Conservation (phyloP, 37 sponge, comb jelly and placozoan genomes). For the Ianthella basta region DNA sequence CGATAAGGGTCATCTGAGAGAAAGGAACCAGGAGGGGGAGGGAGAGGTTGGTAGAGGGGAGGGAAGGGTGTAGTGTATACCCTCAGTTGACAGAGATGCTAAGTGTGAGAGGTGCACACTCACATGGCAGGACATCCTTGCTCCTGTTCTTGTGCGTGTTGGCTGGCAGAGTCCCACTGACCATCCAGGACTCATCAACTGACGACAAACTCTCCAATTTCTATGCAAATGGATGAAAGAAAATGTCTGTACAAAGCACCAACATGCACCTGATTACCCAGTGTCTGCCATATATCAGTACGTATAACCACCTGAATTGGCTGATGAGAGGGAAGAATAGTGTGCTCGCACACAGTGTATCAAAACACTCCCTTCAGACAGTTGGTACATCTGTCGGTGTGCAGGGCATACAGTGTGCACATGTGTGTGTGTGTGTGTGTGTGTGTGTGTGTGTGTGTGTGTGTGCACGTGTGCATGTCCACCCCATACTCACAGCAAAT, state of each 20-base stretch:
- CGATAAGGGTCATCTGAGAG: conserved; percentile 64
- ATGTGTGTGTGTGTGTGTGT: conserved; percentile 20
- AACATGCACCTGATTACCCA: too few species aligned
- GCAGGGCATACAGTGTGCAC: not conserved
- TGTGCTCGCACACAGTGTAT: too few species aligned
- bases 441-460: not conserved
- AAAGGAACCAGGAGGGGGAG: not conserved
- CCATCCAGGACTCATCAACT: conserved; percentile 36
- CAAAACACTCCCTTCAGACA: too few species aligned
- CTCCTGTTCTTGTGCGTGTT: conserved; percentile 76
- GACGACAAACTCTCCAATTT: conserved; percentile 33
- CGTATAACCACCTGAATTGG: too few species aligned
- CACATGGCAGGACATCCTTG: conserved; percentile 67
- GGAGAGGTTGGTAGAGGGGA: not conserved
- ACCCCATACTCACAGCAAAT: conserved; percentile 48
- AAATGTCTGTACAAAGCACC: too few species aligned
- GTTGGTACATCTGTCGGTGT: too few species aligned
- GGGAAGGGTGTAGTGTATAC: not conserved
- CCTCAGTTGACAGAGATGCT: not conserved
- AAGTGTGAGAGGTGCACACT: conserved; percentile 4
- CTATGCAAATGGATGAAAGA: too few species aligned
- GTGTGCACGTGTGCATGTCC: conserved; percentile 23
- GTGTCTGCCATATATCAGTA: too few species aligned
- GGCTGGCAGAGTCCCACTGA: conserved; percentile 40
- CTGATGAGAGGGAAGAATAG: too few species aligned